Percentiles rank a stretch among this genome's conserved stretches.
These are phyloP conservation scores for Heteronetta atricapilla DNA, from an alignment of 2,113 vertebrate genomes.

Conservation along the genomic window DNA sequence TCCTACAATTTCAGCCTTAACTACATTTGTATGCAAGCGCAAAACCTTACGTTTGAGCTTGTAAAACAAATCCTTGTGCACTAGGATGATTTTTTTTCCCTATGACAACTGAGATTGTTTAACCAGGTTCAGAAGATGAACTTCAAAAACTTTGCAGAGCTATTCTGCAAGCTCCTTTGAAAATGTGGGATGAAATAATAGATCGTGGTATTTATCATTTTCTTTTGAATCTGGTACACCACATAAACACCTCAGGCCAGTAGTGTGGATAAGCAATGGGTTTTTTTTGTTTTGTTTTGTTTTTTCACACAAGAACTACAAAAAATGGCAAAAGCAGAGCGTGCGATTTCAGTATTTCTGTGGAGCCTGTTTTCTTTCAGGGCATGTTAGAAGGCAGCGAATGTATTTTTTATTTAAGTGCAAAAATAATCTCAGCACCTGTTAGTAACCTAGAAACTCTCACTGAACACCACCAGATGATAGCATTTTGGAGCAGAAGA, in stretches of 20 bases:
- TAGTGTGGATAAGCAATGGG: fast-evolving
- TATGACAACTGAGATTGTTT: constrained; percentile 16
- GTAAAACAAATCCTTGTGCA: neutral
- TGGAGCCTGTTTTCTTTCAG: neutral
- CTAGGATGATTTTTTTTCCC: neutral
- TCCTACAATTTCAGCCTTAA: neutral
- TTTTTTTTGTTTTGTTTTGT: neutral
- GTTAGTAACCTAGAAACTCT: neutral
- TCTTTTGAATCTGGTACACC: neutral
- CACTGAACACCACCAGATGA: neutral
- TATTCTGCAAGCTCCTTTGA: neutral
- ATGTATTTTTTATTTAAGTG: neutral
- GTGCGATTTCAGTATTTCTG: neutral
- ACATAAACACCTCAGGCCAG: neutral
- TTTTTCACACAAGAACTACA: neutral
- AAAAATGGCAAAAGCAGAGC: neutral
- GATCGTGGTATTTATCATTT: neutral
- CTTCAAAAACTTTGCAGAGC: neutral
- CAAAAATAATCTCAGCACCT: neutral
- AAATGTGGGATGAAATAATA: neutral
- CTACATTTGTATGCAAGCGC: neutral
- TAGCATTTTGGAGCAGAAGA: neutral
- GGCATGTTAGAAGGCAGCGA: neutral
- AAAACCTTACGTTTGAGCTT: neutral
- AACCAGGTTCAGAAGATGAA: constrained; percentile 14